Evolutionary conservation across 2,113 vertebrate genomes (phyloP), one percentile per base, ranked within the genome.

Genomic region (Halichoerus grypus): DNA sequence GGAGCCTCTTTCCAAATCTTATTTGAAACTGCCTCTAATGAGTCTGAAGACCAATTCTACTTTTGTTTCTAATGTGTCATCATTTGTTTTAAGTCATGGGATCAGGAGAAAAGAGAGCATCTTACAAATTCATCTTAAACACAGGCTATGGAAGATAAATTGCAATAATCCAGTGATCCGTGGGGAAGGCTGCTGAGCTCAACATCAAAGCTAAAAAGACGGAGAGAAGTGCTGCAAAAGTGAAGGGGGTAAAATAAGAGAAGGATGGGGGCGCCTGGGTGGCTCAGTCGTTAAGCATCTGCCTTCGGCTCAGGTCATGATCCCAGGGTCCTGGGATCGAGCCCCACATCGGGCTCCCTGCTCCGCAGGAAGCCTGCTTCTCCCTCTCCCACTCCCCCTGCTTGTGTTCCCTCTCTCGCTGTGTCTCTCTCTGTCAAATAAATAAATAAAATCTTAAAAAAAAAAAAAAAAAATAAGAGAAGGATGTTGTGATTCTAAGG

Each of bases 1-100:
- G 87, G 14, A 96, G 24, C 51, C 63, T 85, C 87, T 95, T 92
- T 33, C 28, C 28, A 93, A 82, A 85, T 67, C 61, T 93, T 71
- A 69, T 31, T 57, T 91, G 31, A 87, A 67, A 82, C 71, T 26
- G 12, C 12, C 15, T n/a, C 46, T 79, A 77, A 69, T 19, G 93
- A 88, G 86, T 72, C 53, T 57, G 46, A 82, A 88, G 81, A 51
- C 16, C 6, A 28, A 71, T 86, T 80, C 33, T 84, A 90, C 19
- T 86, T 89, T n/a, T 90, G 86, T 81, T 79, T 94, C 87, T n/a
- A 57, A 69, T 1, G 0, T 42, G 36, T 69, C 26, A 55, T 24
- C 49, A 90, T 1, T 49, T 4, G 86, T 72, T 84, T 84, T 82
- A 94, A 91, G n/a, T 87, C 74, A 83, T 2, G 8, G 49, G 49